A percentile compares a stretch with the other conserved stretches of the same genome.
Conservation (phyloP, 2,113 vertebrate species). For the Ammodytes marinus region DNA sequence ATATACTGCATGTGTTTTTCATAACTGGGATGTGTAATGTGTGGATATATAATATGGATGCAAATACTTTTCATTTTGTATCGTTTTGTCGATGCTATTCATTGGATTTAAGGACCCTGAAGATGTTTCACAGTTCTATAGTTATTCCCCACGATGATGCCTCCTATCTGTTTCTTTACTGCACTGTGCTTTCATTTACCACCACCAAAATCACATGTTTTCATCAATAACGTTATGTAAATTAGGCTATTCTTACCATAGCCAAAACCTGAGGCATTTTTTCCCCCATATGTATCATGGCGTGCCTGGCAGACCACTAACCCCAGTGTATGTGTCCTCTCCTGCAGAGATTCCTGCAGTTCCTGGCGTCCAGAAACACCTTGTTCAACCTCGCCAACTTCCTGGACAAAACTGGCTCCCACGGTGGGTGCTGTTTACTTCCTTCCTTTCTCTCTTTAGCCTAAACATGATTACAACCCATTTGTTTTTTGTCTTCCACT, state of each 20-base stretch:
- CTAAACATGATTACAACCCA: neutral
- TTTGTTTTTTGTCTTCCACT: neutral
- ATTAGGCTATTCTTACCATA: neutral
- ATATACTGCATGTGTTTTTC: constrained; percentile 3
- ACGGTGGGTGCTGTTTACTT: constrained; percentile 86
- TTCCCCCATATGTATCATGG: neutral
- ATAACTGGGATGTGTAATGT: neutral
- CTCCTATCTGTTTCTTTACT: neutral
- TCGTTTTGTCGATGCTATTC: neutral
- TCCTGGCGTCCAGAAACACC: constrained; percentile 97
- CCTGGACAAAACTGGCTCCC: constrained; percentile 98
- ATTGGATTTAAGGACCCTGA: neutral
- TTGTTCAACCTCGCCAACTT: constrained; percentile 99
- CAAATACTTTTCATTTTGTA: too few relatives aligned
- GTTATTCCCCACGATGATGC: neutral
- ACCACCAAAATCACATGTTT: neutral
- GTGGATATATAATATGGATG: neutral
- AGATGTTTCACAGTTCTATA: neutral
- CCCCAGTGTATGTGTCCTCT: constrained; percentile 38
- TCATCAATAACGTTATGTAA: neutral
- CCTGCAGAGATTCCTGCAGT: constrained; percentile 95
- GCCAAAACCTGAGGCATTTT: neutral
- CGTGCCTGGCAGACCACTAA: neutral
- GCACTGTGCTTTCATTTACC: neutral
- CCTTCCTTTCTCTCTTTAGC: neutral